phyloP scores from a whole-genome alignment of 2,113 vertebrate species.

The Phrynosoma blainvillii region DNA sequence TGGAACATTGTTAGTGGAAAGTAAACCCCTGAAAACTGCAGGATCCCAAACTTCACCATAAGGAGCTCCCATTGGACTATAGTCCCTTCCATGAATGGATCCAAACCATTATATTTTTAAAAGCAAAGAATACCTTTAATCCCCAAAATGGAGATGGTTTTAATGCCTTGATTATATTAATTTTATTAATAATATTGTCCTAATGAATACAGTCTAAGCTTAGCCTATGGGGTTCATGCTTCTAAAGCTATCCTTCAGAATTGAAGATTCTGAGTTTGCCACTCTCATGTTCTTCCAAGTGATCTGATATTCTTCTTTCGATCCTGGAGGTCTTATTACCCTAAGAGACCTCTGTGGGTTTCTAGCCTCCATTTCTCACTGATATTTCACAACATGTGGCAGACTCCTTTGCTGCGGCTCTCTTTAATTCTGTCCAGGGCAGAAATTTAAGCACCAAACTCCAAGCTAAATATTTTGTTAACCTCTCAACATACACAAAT shows the following conservation, averaged over 20 bases:
- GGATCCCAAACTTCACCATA: not conserved
- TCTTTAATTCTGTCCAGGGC: conserved; percentile 37
- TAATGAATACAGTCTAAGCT: not conserved
- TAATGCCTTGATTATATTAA: not conserved
- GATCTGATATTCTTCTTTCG: conserved; percentile 38
- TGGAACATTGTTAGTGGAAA: too few relatives aligned
- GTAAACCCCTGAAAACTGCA: too few relatives aligned
- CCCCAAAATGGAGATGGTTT: not conserved
- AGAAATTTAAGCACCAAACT: conserved; percentile 26
- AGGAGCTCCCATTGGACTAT: not conserved
- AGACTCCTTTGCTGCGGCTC: conserved; percentile 28
- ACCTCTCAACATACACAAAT: conserved; percentile 54
- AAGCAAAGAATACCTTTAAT: not conserved
- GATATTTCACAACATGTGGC: conserved; percentile 51
- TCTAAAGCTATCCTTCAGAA: not conserved
- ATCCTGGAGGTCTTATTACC: not conserved
- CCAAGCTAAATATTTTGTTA: conserved; percentile 42
- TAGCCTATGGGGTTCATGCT: not conserved
- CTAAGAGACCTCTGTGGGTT: conserved; percentile 47
- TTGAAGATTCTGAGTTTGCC: not conserved
- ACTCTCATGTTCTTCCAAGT: conserved; percentile 12
- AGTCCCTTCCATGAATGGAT: not conserved
- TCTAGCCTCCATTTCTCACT: conserved; percentile 40
- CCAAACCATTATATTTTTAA: not conserved
- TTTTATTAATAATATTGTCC: not conserved